A percentile compares a stretch with the other conserved stretches of the same genome.
Conservation (phyloP, 1,140 invertebrate genomes). For the Pinna nobilis region DNA sequence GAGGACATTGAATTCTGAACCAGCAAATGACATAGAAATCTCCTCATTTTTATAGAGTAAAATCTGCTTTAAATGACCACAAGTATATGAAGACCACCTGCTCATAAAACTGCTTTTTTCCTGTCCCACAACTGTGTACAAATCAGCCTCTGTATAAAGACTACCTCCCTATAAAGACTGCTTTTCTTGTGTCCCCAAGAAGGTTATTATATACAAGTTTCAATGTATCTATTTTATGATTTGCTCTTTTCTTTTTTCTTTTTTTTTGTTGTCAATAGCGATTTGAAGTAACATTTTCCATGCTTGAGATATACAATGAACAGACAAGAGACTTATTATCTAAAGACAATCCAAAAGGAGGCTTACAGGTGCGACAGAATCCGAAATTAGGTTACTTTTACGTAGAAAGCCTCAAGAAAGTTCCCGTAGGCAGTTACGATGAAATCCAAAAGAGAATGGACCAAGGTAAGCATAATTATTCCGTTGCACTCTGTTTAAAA, state of each 20-base stretch:
- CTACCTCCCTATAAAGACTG: too few relatives aligned
- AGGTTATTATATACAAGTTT: too few relatives aligned
- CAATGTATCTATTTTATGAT: neutral
- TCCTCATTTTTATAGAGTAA: too few relatives aligned
- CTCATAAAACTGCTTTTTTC: neutral
- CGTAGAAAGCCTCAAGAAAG: conserved; percentile 73
- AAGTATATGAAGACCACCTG: neutral
- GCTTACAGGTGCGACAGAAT: conserved; percentile 73
- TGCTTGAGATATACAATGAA: conserved; percentile 77
- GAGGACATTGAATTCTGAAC: too few relatives aligned
- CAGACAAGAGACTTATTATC: conserved; percentile 74
- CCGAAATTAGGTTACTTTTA: conserved; percentile 74
- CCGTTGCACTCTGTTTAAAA: too few relatives aligned
- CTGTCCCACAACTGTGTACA: neutral
- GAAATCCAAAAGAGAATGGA: conserved; percentile 75
- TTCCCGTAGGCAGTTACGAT: conserved; percentile 74
- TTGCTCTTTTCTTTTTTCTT: neutral
- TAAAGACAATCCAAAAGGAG: conserved; percentile 74
- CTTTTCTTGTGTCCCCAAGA: too few relatives aligned
- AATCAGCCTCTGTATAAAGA: too few relatives aligned
- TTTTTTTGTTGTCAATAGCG: conserved; percentile 55
- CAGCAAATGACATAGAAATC: too few relatives aligned
- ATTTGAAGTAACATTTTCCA: conserved; percentile 75
- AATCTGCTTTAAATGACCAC: too few relatives aligned
- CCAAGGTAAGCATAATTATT: conserved; percentile 65